Conservation (phyloP, 2,797 vertebrate genomes). For the Rhinella marina region DNA sequence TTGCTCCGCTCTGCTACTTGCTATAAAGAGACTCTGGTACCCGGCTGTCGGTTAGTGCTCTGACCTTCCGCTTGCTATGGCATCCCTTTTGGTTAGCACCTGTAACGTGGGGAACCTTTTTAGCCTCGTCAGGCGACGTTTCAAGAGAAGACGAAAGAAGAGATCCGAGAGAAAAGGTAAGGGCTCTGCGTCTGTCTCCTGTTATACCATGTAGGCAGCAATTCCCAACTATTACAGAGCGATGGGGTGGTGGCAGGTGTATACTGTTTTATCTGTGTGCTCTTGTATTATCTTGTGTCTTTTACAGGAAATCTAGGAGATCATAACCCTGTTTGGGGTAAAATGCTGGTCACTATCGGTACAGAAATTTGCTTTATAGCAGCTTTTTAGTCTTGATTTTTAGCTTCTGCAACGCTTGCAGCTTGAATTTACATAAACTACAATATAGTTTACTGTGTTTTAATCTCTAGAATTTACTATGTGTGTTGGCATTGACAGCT, state of each 20-base stretch:
- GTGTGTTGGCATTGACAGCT: too few species aligned
- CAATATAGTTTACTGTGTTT: background rate
- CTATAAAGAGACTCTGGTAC: conserved; percentile 6
- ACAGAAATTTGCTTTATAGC: too few species aligned
- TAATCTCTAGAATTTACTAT: too few species aligned
- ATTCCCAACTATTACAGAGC: background rate
- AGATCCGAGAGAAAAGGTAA: conserved; percentile 85
- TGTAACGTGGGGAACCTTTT: conserved; percentile 74
- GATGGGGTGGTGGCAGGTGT: background rate
- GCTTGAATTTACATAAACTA: background rate
- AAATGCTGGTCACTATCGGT: too few species aligned
- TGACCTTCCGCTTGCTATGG: conserved; percentile 68
- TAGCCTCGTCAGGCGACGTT: conserved; percentile 71
- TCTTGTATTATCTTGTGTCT: too few species aligned
- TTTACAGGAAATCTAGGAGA: too few species aligned
- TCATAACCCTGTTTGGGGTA: too few species aligned
- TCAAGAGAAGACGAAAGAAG: conserved; percentile 83
- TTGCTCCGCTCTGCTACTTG: background rate
- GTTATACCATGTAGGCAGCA: background rate
- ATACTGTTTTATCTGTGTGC: background rate
- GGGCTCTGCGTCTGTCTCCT: background rate
- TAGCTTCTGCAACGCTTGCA: background rate
- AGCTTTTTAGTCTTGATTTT: too few species aligned
- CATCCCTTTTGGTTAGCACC: conserved; percentile 66
- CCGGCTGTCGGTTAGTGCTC: conserved; percentile 62